Evolutionary conservation across 2,797 vertebrate species (phyloP).

Genomic region (Cottoperca gobio): DNA sequence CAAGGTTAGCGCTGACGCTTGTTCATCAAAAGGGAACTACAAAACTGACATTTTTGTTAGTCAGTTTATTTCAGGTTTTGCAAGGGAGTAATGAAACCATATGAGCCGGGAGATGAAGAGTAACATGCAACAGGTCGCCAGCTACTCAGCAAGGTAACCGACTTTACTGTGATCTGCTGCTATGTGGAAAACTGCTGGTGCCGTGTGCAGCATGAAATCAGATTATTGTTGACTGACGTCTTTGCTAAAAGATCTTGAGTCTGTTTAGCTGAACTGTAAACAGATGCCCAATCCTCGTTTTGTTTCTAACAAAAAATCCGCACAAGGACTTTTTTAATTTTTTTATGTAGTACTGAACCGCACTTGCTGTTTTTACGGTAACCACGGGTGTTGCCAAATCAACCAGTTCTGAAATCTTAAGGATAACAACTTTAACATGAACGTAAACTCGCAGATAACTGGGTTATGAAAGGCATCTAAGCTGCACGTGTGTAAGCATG

Average conservation of each 20-base stretch:
- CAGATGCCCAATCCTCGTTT: background rate
- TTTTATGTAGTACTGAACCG: background rate
- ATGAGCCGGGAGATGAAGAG: background rate
- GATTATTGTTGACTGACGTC: background rate
- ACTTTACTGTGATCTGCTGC: background rate
- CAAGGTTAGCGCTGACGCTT: background rate
- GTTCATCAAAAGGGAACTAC: background rate
- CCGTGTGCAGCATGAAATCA: background rate
- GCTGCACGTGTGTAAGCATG: constrained; percentile 53
- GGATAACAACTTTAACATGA: background rate
- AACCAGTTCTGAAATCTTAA: background rate
- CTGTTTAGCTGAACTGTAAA: constrained; percentile 1
- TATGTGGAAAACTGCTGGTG: background rate
- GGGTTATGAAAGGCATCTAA: constrained; percentile 51
- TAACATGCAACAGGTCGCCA: background rate
- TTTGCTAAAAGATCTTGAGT: background rate
- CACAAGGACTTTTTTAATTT: too few relatives aligned
- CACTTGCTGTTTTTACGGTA: background rate
- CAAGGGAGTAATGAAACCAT: background rate
- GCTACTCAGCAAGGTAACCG: background rate
- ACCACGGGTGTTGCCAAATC: background rate
- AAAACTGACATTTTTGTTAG: background rate
- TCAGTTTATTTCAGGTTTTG: background rate
- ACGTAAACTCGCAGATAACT: background rate
- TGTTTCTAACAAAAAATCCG: background rate